phyloP scores from a whole-genome alignment of 2,113 vertebrate species.

The Paradisaea rubra region DNA sequence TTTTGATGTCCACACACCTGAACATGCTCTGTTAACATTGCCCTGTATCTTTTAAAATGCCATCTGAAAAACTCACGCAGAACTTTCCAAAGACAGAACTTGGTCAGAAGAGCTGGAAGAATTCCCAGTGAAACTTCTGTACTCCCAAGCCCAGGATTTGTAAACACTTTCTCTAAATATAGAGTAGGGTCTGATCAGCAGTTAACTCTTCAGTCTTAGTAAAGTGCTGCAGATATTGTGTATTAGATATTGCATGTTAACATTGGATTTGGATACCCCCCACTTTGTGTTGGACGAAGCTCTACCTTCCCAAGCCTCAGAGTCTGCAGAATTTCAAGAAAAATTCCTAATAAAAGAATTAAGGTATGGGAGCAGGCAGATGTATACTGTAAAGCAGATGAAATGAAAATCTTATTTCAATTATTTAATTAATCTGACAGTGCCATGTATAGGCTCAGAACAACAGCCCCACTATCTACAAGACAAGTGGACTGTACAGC shows the following conservation, averaged over 20 bases:
- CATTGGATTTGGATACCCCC: background rate
- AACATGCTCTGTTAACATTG: background rate
- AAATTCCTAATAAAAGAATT: background rate
- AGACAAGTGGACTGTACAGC: background rate
- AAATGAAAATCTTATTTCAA: background rate
- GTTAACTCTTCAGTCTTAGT: background rate
- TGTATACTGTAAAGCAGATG: background rate
- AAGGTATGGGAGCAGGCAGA: background rate
- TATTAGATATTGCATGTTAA: background rate
- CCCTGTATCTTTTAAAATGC: background rate
- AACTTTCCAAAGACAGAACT: background rate
- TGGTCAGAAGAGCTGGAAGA: background rate
- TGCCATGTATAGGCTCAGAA: background rate
- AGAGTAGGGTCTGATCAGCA: background rate
- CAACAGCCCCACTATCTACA: background rate
- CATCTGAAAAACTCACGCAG: background rate
- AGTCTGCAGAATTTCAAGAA: background rate
- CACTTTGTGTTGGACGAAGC: rapidly evolving
- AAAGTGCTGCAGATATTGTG: background rate
- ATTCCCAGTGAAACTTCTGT: conserved; percentile 10
- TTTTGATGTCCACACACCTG: background rate
- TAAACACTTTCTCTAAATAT: conserved; percentile 29
- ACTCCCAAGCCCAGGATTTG: background rate
- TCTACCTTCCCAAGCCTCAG: background rate
- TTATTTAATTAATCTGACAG: background rate